Evolutionary conservation across 1,140 invertebrate genomes (phyloP).

Genomic region (Doryteuthis pealeii): DNA sequence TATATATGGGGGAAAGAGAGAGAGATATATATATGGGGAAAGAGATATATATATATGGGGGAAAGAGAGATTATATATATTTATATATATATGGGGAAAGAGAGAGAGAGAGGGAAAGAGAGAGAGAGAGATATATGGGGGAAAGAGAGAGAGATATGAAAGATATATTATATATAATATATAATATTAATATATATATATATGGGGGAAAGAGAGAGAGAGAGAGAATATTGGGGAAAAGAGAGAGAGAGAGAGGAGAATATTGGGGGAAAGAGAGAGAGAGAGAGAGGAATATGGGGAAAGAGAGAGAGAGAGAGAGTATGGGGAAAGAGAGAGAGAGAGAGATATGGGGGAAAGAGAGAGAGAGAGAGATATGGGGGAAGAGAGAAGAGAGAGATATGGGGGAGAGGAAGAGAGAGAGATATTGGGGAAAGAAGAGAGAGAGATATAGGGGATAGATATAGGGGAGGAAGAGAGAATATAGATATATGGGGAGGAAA

Average conservation of each 20-base stretch:
- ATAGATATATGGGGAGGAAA: constrained; percentile 9
- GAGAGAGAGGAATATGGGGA: background rate
- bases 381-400: background rate
- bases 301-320: background rate
- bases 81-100: background rate
- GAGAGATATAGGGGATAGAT: constrained; percentile 17
- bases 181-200: background rate
- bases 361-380: background rate
- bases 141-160: background rate
- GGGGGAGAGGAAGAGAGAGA: constrained; percentile 15
- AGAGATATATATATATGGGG: no score
- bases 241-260: background rate
- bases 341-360: background rate
- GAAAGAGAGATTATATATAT: no score
- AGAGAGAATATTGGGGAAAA: no score
- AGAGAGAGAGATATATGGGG: background rate
- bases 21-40: no score
- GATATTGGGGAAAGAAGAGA: constrained; percentile 20
- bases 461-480: background rate
- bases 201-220: background rate
- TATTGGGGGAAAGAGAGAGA: background rate
- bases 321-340: background rate
- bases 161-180: background rate
- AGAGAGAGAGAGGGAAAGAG: background rate
- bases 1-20: no score